Base-by-base conservation (phyloP, 2,797 vertebrate species). In the Geotrypetes seraphini region DNA sequence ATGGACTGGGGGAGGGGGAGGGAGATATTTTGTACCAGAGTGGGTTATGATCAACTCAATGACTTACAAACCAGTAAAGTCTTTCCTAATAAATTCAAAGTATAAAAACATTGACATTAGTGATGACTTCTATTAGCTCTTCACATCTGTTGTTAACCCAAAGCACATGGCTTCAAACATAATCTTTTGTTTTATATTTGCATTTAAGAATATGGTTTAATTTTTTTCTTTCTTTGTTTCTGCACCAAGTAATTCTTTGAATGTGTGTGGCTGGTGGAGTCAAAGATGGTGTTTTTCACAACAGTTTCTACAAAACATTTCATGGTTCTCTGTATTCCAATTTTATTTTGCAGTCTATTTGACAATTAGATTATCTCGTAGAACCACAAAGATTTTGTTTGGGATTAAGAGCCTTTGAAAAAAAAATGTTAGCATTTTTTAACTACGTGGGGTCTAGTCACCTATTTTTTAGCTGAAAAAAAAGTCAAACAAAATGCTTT, bases 151-250 rank as follows among this genome's bases (percentile, higher is more conserved):
- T 56, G 28, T 50, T 78, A 75, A 78, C 37, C 22, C 44, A 37
- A 72, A 78, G 63, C 76, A 83, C 64, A 72, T 70, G 65, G 22
- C 53, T 22, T 42, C 40, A 48, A 64, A 41, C 44, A 52, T 3
- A 30, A 36, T 22, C 39, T 42, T 41, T 71, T 75, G 63, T 70
- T 74, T 65, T 62, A 33, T 50, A 61, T 60, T 68, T 60, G 49
- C 58, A 66, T 62, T 60, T 69, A 64, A 71, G 66, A 79, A 71
- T 53, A 40, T 52, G 54, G 75, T 78, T 73, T 75, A 63, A 76
- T 72, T 60, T n/a, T n/a, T 68, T 72, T 79, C 67, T 46, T 56
- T 47, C 56, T 61, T 72, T 74, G 74, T 72, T 71, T 46, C 64
- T 73, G 66, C 68, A 66, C 68, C 56, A 66, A 72, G 58, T 66